Percentiles rank a stretch among this genome's conserved stretches.
Conservation (phyloP, 2,113 vertebrate species). For the Thamnaconus septentrionalis region DNA sequence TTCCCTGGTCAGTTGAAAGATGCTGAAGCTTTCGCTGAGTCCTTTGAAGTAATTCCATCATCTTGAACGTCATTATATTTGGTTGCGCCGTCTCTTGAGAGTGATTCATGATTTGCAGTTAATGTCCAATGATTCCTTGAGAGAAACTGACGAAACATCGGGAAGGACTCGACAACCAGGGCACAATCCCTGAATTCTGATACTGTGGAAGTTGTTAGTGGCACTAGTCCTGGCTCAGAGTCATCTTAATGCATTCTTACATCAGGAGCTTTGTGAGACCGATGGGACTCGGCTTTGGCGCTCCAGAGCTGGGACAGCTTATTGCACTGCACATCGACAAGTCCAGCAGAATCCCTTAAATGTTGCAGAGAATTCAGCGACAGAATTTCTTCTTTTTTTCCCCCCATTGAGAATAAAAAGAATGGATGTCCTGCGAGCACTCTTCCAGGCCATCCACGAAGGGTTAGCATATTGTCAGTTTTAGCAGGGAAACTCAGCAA, state of each 20-base stretch:
- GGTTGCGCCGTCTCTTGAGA: too few species aligned
- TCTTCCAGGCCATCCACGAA: too few species aligned
- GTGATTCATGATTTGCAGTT: not conserved
- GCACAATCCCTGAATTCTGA: slow-evolving; percentile 7
- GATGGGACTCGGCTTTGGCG: slow-evolving; percentile 2
- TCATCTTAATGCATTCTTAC: slow-evolving; percentile 5
- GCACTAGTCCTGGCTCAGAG: not conserved
- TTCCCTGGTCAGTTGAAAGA: too few species aligned
- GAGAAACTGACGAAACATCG: slow-evolving; percentile 5
- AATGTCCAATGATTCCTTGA: not conserved
- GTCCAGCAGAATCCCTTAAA: slow-evolving; percentile 18
- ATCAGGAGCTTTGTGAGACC: slow-evolving; percentile 17
- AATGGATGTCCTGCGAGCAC: too few species aligned
- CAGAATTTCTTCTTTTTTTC: too few species aligned
- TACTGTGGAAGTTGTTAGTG: too few species aligned
- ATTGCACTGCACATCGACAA: slow-evolving; percentile 18
- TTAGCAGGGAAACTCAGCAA: too few species aligned
- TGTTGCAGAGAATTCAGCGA: slow-evolving; percentile 35
- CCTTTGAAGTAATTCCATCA: too few species aligned
- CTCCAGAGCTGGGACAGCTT: slow-evolving; percentile 6
- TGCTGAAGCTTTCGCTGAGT: too few species aligned
- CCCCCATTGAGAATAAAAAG: too few species aligned
- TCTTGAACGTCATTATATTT: too few species aligned
- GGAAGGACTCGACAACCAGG: not conserved
- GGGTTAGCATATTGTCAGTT: too few species aligned